Conservation (phyloP, 1,140 invertebrate species). For the Chlorops oryzae region DNA sequence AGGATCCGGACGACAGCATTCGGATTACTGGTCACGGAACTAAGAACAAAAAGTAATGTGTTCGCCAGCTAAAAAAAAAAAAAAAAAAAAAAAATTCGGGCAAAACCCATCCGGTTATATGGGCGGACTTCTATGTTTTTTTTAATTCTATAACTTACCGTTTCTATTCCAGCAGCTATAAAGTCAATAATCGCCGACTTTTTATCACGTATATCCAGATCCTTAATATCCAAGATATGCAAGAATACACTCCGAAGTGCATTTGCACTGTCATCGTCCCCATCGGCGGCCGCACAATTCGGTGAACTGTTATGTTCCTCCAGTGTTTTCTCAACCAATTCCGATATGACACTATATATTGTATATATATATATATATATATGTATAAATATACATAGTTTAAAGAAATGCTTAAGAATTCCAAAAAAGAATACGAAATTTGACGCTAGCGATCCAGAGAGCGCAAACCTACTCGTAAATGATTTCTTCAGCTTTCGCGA, state of each 20-base stretch:
- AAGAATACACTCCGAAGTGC: slow-evolving; percentile 62
- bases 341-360: slow-evolving; percentile 62
- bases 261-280: slow-evolving; percentile 52
- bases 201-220: slow-evolving; percentile 71
- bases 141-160: slow-evolving; percentile 53
- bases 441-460: neutral
- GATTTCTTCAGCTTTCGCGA: slow-evolving; percentile 67
- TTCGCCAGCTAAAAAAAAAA: slow-evolving; percentile 63
- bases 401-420: neutral
- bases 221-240: slow-evolving; percentile 64
- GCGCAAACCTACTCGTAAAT: slow-evolving; percentile 60
- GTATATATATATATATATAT: slow-evolving; percentile 5
- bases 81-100: slow-evolving; percentile 1
- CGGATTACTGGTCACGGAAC: slow-evolving; percentile 65
- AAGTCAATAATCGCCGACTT: slow-evolving; percentile 80
- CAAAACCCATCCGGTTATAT: neutral
- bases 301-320: slow-evolving; percentile 35
- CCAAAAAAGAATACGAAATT: neutral
- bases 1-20: slow-evolving; percentile 66
- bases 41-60: slow-evolving; percentile 70
- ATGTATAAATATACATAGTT: neutral
- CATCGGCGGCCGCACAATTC: slow-evolving; percentile 44
- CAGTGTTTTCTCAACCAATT: slow-evolving; percentile 61
- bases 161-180: slow-evolving; percentile 79
- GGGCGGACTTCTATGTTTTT: too few species aligned